Conservation (phyloP, 2,797 vertebrate genomes). For the Phoebastria nigripes region DNA sequence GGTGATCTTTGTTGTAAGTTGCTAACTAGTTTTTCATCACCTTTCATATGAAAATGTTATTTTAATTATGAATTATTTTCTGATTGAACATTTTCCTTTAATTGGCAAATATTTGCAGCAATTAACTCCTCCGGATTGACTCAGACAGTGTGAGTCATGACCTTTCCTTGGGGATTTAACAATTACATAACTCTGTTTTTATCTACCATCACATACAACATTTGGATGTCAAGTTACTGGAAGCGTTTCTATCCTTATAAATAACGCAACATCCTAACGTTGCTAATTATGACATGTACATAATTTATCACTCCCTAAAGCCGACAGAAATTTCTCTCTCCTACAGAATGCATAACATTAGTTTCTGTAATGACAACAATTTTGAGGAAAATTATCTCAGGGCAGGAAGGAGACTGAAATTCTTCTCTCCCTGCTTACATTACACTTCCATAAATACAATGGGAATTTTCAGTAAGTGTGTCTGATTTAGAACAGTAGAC, state of each 20-base stretch:
- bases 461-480: neutral
- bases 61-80: neutral
- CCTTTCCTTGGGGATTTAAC: neutral
- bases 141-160: neutral
- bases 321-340: neutral
- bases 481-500: neutral
- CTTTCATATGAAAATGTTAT: neutral
- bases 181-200: neutral
- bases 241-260: neutral
- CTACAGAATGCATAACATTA: neutral
- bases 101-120: neutral
- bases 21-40: neutral
- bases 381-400: neutral
- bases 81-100: neutral
- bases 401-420: neutral
- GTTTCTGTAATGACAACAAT: neutral
- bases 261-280: neutral
- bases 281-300: conserved; percentile 10
- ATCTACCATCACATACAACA: neutral
- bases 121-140: neutral
- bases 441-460: neutral
- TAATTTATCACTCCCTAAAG: neutral
- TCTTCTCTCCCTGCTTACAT: neutral
- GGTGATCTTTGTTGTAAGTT: neutral
- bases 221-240: neutral